These are phyloP conservation scores for Philypnodon macrostomus DNA, from an alignment of 2,797 vertebrate species.

Conservation along the genomic window DNA sequence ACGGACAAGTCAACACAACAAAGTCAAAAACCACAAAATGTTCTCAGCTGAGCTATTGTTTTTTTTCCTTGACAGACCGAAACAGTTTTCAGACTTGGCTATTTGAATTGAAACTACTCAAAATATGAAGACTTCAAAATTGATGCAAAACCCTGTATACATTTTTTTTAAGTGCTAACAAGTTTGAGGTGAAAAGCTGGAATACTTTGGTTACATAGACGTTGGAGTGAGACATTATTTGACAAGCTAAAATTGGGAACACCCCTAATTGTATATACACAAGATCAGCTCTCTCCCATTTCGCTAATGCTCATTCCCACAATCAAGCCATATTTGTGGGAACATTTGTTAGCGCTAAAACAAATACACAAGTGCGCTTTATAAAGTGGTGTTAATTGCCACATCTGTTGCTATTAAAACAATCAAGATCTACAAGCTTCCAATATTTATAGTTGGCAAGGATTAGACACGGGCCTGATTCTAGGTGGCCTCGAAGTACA, in stretches of 20 bases:
- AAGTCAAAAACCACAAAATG: constrained; percentile 46
- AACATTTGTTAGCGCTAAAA: constrained; percentile 84
- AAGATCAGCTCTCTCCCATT: constrained; percentile 66
- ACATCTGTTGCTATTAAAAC: constrained; percentile 85
- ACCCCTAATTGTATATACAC: constrained; percentile 76
- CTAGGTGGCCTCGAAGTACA: constrained; percentile 73
- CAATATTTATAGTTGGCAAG: constrained; percentile 79
- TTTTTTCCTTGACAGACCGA: constrained; percentile 45
- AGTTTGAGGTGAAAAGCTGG: constrained; percentile 45
- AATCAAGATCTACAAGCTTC: constrained; percentile 73
- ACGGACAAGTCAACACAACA: constrained; percentile 51
- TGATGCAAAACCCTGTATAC: constrained; percentile 25
- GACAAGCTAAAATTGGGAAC: constrained; percentile 73
- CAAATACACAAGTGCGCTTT: constrained; percentile 79
- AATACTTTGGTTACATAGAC: constrained; percentile 49
- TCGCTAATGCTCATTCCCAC: constrained; percentile 76
- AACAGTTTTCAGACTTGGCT: constrained; percentile 42
- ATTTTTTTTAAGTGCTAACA: constrained; percentile 38
- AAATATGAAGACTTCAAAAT: constrained; percentile 45
- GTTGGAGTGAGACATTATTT: constrained; percentile 71
- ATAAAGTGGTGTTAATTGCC: constrained; percentile 83
- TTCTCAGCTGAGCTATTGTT: constrained; percentile 47
- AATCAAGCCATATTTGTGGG: constrained; percentile 81
- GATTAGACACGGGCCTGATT: constrained; percentile 70
- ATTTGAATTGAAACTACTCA: constrained; percentile 53